Percentiles rank a stretch among this genome's conserved stretches.
Evolutionary conservation across 2,113 vertebrate genomes (phyloP).

Genomic region (Circaetus cinerascens): DNA sequence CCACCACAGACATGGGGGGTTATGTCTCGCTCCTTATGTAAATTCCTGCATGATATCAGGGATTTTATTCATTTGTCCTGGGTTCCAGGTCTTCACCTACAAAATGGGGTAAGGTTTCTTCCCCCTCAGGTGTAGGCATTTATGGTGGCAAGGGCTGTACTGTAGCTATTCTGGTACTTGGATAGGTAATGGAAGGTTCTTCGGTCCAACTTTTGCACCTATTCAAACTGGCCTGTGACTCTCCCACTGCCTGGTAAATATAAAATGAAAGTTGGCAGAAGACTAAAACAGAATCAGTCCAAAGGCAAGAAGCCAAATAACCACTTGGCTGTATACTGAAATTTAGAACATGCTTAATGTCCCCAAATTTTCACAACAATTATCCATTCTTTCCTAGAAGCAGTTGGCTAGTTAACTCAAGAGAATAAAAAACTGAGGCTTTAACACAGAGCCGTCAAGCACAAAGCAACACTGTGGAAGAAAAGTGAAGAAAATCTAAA

Average conservation of each 20-base stretch:
- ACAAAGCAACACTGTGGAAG: neutral
- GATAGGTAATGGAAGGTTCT: neutral
- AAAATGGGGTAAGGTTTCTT: neutral
- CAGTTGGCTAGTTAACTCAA: neutral
- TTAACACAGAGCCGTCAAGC: neutral
- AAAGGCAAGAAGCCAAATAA: constrained; percentile 9
- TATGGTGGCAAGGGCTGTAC: neutral
- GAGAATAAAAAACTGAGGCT: neutral
- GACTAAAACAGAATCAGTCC: neutral
- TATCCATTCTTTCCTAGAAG: constrained; percentile 9
- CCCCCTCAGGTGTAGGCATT: neutral
- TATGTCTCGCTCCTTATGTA: fast-evolving
- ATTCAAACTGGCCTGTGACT: neutral
- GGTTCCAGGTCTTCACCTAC: neutral
- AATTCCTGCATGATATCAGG: neutral
- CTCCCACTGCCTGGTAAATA: neutral
- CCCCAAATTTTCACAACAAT: neutral
- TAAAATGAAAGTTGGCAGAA: constrained; percentile 11
- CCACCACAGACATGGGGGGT: neutral
- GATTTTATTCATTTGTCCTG: neutral
- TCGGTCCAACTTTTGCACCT: neutral
- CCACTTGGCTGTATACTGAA: neutral
- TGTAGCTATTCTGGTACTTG: neutral
- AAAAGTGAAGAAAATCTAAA: neutral
- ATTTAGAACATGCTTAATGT: neutral